A percentile compares a stretch with the other conserved stretches of the same genome.
phyloP scores from a whole-genome alignment of 2,113 vertebrate species.

The Chloropsis hardwickii region DNA sequence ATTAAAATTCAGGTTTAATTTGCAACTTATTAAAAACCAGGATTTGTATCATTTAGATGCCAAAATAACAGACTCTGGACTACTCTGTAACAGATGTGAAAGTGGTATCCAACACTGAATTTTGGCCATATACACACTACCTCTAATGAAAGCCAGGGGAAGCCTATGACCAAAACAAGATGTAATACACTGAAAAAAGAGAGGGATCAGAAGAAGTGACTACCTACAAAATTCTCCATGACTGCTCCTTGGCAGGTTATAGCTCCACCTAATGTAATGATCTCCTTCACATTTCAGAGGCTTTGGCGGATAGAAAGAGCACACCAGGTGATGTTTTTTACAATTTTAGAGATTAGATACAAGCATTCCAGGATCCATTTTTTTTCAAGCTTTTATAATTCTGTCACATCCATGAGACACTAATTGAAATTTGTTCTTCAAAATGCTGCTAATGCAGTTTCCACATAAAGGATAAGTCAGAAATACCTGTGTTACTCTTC shows the following conservation, averaged over 20 bases:
- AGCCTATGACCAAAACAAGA: background rate
- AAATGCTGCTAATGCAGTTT: background rate
- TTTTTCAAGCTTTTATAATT: background rate
- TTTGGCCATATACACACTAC: background rate
- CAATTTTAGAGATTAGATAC: background rate
- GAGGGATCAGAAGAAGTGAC: background rate
- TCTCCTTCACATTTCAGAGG: background rate
- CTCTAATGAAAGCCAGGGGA: slow-evolving; percentile 2
- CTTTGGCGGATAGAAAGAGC: background rate
- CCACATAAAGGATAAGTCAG: background rate
- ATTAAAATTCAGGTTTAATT: slow-evolving; percentile 24
- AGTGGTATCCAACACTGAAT: background rate
- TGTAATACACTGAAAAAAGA: slow-evolving; percentile 3
- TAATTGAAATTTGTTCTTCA: background rate
- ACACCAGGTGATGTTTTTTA: background rate
- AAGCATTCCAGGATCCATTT: background rate
- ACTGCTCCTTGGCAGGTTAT: background rate
- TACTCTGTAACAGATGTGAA: slow-evolving; percentile 20
- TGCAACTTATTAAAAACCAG: slow-evolving; percentile 9
- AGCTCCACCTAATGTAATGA: background rate
- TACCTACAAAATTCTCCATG: slow-evolving; percentile 8
- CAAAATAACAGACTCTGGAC: slow-evolving; percentile 30
- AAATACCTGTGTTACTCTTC: background rate
- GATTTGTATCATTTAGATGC: slow-evolving; percentile 36
- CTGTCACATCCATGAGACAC: background rate